Base-by-base conservation (phyloP, 2,797 vertebrate species). In the Podargus strigoides region DNA sequence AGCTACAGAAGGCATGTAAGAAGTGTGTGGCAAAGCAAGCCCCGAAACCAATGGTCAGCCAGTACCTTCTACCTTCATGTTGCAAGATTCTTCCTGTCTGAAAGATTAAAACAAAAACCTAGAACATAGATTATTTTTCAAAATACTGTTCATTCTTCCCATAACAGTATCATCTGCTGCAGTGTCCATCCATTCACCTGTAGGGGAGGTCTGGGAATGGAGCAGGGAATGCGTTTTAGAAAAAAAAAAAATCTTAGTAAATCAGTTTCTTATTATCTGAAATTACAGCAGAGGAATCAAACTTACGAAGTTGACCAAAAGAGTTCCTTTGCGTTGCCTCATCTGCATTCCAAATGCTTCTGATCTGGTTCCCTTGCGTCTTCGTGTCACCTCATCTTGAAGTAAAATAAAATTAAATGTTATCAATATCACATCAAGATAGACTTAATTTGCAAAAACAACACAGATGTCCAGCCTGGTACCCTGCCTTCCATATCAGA, bases 241-340 rank as follows among this genome's bases (percentile, higher is more conserved):
- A 17, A 6, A 22, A 36, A 55, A 37, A 47, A 41, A 14, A 15
- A 24, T 2, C 22, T 59, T 9, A 53, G 10, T 6, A 37, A 44
- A 50, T 17, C 27, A 46, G n/a, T n/a, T n/a, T n/a, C 15, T 39
- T 55, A 39, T 28, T 16, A 20, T 56, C 16, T 67, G 59, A 93
- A 73, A 91, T 74, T 60, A 82, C 39, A 90, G 73, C 78, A 55
- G 50, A 88, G 26, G 12, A 60, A 76, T 8, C 12, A 14, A 76
- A 99, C 99, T 99, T 97, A 99, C 99, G 32, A 99, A 99, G 97
- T 99, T 99, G 93, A 99, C 99, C 94, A 99, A 98, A 66, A 99
- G 98, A 16, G 99, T 98, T 97, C 99, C 99, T 96, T 99, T 99
- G 87, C 99, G 98, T 37, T 99, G 99, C 93, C 98, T 98, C 99